Evolutionary conservation across 2,888 invertebrate species (phyloP), one percentile per base, ranked within the genome.

Genomic region (Sinohyriopsis cumingii): DNA sequence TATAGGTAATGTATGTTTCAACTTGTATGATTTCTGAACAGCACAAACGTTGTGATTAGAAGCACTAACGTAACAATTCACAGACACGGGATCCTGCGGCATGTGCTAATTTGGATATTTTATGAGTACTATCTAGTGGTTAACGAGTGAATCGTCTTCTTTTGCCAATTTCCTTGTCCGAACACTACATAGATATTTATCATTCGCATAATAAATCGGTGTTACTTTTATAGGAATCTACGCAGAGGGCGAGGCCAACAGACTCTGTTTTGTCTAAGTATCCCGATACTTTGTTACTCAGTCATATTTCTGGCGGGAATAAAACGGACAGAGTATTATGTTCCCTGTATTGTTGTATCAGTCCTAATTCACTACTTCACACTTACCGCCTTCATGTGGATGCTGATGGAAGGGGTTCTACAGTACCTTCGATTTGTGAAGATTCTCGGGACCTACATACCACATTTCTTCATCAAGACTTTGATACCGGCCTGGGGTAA

Each of bases 401-500:
- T 94, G 94, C 87, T 94, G 24, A 93, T 94, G 63, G 93, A 94
- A 69, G 94, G 93, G 1, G 88, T 93, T 63, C 89, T 94, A 67
- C 94, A 94, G 85, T 94, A 93, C 85, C 91, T 93, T 69, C 91
- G 93, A 75, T 94, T 94, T 81, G 94, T 94, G 1, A 91, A 92
- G 67, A 93, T 94, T 0, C 90, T 94, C 62, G 93, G 93, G 15
- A 91, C 92, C n/a, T 88, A 89, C 72, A 85, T 89, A 9, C 91
- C 92, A 0, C 91, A 92, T 75, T 94, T 93, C 83, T 92, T 94
- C 87, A 84, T 92, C 4, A 93, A 93, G 84, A 92, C 93, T n/a
- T 91, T 92, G 6, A 64, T 93, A 3, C 89, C 93, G 15, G 94
- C 93, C 9, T 94, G 94, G 94, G 92, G 93, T 89, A 77, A 80